Conservation (phyloP, 1,140 invertebrate species). For the Apis laboriosa region DNA sequence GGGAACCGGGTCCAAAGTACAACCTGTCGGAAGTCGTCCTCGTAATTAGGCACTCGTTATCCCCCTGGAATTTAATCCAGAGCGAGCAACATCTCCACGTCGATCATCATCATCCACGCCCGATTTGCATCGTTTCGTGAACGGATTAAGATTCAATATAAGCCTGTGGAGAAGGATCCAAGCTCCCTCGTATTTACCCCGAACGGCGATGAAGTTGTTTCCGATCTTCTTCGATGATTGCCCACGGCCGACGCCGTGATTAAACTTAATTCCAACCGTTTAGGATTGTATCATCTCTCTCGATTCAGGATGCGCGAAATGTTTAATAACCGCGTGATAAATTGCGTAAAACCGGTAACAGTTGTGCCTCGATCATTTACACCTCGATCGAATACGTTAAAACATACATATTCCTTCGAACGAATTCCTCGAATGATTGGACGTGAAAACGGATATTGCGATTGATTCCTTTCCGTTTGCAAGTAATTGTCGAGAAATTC, state of each 20-base stretch:
- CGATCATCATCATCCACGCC: slow-evolving; percentile 20
- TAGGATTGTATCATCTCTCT: neutral
- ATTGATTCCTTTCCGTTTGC: no score
- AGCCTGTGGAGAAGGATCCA: neutral
- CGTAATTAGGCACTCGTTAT: slow-evolving; percentile 53
- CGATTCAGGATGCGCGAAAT: neutral
- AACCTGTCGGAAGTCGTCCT: slow-evolving; percentile 55
- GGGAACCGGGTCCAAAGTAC: slow-evolving; percentile 9
- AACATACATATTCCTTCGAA: neutral
- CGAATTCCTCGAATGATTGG: neutral
- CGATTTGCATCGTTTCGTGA: slow-evolving; percentile 17
- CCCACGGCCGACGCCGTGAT: neutral
- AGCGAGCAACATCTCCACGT: slow-evolving; percentile 3
- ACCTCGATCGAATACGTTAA: neutral
- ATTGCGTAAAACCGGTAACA: slow-evolving; percentile 13
- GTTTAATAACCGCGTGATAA: slow-evolving; percentile 30
- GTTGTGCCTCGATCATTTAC: neutral
- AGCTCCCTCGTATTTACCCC: neutral
- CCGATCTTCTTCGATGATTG: neutral
- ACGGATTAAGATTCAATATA: slow-evolving; percentile 57
- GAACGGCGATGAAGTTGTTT: slow-evolving; percentile 17
- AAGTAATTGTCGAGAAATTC: no score
- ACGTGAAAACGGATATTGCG: neutral
- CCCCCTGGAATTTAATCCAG: slow-evolving; percentile 28
- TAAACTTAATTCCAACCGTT: slow-evolving; percentile 29